phyloP scores from a whole-genome alignment of 2,113 vertebrate species.

The Passer montanus region DNA sequence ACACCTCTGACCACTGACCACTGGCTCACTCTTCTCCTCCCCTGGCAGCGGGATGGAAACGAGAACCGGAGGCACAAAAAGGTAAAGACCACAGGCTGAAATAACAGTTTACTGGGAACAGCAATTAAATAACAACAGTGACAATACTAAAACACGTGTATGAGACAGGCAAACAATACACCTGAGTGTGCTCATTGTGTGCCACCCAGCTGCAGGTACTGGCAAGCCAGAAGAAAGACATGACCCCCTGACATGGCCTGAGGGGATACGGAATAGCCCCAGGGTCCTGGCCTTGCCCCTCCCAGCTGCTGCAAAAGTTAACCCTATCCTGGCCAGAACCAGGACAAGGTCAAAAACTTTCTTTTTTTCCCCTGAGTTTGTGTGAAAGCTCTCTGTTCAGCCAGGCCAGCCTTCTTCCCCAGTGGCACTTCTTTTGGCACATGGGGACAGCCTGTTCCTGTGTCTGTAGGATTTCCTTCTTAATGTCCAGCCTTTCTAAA shows the following conservation, averaged over 20 bases:
- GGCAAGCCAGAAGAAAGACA: not conserved
- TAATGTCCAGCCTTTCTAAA: not conserved
- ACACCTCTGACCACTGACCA: not conserved
- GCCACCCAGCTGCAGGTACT: not conserved
- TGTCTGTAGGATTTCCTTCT: not conserved
- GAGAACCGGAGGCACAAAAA: not conserved
- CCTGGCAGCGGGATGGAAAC: not conserved
- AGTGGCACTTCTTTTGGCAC: not conserved
- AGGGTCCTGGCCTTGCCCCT: too few species aligned
- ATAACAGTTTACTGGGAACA: not conserved
- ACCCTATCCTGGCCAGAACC: not conserved
- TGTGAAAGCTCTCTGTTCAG: not conserved
- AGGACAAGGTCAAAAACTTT: not conserved
- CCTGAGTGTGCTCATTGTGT: rapidly evolving
- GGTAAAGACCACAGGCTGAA: not conserved
- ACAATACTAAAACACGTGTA: not conserved
- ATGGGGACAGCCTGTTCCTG: not conserved
- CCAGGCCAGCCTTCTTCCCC: not conserved
- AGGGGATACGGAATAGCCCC: rapidly evolving
- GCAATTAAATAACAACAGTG: not conserved
- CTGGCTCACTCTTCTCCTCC: not conserved
- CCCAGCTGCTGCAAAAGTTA: not conserved
- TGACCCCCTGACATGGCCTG: too few species aligned
- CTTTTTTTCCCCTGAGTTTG: not conserved
- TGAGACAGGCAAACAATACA: not conserved